Evolutionary conservation across 2,113 vertebrate genomes (phyloP).

Genomic region (Petromus typicus): DNA sequence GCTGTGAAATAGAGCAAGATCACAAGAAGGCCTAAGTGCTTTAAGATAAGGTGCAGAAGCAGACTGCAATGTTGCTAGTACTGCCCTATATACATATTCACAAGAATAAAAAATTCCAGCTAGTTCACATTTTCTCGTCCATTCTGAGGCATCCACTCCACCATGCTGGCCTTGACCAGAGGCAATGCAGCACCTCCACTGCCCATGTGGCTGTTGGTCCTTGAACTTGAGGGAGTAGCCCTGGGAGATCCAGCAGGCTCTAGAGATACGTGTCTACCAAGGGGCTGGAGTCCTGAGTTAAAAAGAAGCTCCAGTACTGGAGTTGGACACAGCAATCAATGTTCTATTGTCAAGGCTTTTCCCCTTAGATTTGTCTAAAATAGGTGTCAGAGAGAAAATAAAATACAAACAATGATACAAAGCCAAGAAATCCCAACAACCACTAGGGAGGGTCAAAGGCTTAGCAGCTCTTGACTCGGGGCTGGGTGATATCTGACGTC

Average conservation of each 20-base stretch:
- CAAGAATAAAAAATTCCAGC: conserved; percentile 91
- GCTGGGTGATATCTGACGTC: conserved; percentile 95
- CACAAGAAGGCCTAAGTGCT: conserved; percentile 90
- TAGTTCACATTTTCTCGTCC: conserved; percentile 91
- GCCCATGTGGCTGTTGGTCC: conserved; percentile 86
- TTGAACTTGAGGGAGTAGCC: conserved; percentile 84
- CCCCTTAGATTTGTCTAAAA: conserved; percentile 85
- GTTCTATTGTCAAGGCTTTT: conserved; percentile 85
- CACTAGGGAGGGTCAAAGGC: conserved; percentile 72
- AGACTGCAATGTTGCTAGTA: conserved; percentile 87
- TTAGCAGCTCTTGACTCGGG: conserved; percentile 93
- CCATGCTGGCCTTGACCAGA: conserved; percentile 85
- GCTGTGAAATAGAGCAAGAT: conserved; percentile 87
- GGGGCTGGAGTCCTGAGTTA: conserved; percentile 90
- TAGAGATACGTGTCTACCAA: conserved; percentile 77
- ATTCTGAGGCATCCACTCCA: conserved; percentile 87
- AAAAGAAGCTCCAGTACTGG: conserved; percentile 84
- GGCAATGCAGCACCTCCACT: conserved; percentile 85
- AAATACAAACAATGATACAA: conserved; percentile 83
- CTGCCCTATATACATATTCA: conserved; percentile 94
- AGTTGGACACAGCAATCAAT: conserved; percentile 84
- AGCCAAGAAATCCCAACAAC: conserved; percentile 78
- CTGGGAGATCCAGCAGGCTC: conserved; percentile 84
- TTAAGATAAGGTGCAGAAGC: conserved; percentile 93
- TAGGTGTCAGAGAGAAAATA: conserved; percentile 84